Evolutionary conservation across 2,113 vertebrate species (phyloP), one percentile per base, ranked within the genome.

Genomic region (Mus musculus): DNA sequence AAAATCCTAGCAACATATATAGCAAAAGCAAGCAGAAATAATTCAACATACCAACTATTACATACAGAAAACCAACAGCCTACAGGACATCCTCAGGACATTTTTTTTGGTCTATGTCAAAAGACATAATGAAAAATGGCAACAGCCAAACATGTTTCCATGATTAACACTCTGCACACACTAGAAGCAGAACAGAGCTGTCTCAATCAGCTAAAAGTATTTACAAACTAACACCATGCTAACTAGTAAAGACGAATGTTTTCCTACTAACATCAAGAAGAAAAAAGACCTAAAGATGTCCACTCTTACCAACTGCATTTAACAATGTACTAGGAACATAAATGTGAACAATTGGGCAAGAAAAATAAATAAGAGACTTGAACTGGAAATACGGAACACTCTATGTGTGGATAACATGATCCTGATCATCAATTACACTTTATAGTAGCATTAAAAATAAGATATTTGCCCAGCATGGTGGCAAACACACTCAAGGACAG

Each of bases 341-440:
- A 63, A 17, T 36, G 54, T 71, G 13, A 75, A 36, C 36, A 95
- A 91, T 42, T 61, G 72, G n/a, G 11, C 28, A 93, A 95, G 42
- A 88, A 93, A 92, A 88, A 59, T 20, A 90, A 92, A 93, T 2
- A 93, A 76, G 69, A 75, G 11, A 54, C 88, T 77, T 24, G 65
- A 56, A 61, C 3, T 61, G 17, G 54, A 96, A 96, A 89, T 16
- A 20, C 86, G 89, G 49, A 80, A 88, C 73, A 86, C n/a, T 63
- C 12, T 75, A 78, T 89, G 80, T 67, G 22, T 30, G 89, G 54
- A 86, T 39, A 56, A 46, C 24, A 76, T 63, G 1, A 80, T 52
- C 65, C 73, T 89, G 1, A 12, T 49, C 63, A 69, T 36, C 39
- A 46, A 80, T 89, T 61, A n/a, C 63, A 93, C 78, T 67, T 65